Percentiles rank a stretch among this genome's conserved stretches.
Evolutionary conservation across 2,888 invertebrate genomes (phyloP).

Genomic region (Molanna angustata): DNA sequence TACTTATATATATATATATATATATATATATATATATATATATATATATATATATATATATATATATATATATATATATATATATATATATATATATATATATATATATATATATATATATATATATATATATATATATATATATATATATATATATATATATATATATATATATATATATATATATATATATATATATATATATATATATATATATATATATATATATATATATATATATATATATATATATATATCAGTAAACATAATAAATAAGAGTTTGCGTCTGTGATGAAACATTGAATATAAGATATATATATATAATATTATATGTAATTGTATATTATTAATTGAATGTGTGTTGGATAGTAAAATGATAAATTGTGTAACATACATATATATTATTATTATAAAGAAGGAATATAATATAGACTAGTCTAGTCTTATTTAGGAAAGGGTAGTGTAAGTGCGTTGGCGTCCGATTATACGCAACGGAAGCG

Average conservation of each 20-base stretch:
- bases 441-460: slow-evolving; percentile 9
- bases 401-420: too few relatives aligned
- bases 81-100: neutral
- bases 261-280: slow-evolving; percentile 19
- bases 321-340: too few relatives aligned
- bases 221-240: neutral
- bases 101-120: slow-evolving; percentile 17
- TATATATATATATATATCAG: slow-evolving; percentile 17
- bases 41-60: neutral
- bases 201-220: slow-evolving; percentile 4
- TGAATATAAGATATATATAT: slow-evolving; percentile 22
- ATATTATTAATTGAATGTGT: slow-evolving; percentile 15
- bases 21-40: slow-evolving; percentile 3
- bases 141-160: slow-evolving; percentile 12
- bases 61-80: slow-evolving; percentile 17
- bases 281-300: slow-evolving; percentile 29
- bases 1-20: slow-evolving; percentile 7
- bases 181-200: slow-evolving; percentile 6
- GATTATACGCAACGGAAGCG: slow-evolving; percentile 6
- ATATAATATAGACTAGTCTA: slow-evolving; percentile 14
- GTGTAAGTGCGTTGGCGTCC: slow-evolving; percentile 1
- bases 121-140: slow-evolving; percentile 1
- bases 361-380: slow-evolving; percentile 12
- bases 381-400: neutral
- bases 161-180: slow-evolving; percentile 5